Evolutionary conservation across 2,888 invertebrate genomes (phyloP).

Genomic region (Cantharis rustica): DNA sequence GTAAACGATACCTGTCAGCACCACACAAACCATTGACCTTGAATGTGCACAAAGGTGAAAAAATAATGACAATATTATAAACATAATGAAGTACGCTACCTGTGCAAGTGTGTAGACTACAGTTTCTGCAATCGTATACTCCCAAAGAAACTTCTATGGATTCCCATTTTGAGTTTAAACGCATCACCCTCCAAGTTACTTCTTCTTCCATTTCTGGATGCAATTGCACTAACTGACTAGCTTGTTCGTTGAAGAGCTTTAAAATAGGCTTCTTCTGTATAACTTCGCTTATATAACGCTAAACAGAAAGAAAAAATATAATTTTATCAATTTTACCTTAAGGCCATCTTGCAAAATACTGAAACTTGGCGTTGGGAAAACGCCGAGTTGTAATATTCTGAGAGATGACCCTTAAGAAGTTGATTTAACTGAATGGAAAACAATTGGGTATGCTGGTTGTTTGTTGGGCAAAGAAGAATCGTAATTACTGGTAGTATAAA

Average conservation of each 20-base stretch:
- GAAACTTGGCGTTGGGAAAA: too few species aligned
- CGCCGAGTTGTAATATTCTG: too few species aligned
- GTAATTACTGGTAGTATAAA: background rate
- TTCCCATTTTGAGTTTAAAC: conserved; percentile 81
- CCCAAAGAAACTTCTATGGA: conserved; percentile 72
- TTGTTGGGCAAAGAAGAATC: background rate
- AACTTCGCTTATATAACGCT: conserved; percentile 79
- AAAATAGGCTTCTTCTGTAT: conserved; percentile 73
- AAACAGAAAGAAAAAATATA: conserved; percentile 42
- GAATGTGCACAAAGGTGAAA: conserved; percentile 1
- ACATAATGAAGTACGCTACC: conserved; percentile 35
- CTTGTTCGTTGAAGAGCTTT: conserved; percentile 78
- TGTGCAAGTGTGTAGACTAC: conserved; percentile 44
- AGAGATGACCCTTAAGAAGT: background rate
- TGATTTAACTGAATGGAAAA: background rate
- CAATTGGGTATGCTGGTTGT: background rate
- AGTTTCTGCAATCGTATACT: conserved; percentile 58
- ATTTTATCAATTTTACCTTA: background rate
- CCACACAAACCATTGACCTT: conserved; percentile 3
- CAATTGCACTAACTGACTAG: conserved; percentile 69
- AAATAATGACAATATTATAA: background rate
- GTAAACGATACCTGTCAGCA: conserved; percentile 3
- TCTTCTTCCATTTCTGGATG: conserved; percentile 68
- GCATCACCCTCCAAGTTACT: conserved; percentile 74
- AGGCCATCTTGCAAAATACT: too few species aligned